A percentile compares a stretch with the other conserved stretches of the same genome.
phyloP scores from a whole-genome alignment of 2,888 invertebrate species.

The Melangyna quadrimaculata region DNA sequence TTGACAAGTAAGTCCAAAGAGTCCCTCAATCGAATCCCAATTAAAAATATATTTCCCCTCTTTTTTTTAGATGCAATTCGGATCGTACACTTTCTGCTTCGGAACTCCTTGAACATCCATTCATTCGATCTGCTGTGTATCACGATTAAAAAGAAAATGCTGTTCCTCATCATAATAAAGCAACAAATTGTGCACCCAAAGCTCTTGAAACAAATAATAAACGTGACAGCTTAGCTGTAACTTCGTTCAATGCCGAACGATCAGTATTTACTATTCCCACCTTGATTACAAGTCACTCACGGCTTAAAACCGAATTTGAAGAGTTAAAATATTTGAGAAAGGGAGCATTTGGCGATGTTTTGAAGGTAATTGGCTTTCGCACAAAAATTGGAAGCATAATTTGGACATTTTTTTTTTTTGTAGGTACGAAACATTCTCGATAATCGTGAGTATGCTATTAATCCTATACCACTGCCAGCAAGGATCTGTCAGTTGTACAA shows the following conservation, averaged over 20 bases:
- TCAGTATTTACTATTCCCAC: conserved; percentile 75
- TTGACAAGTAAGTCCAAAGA: conserved; percentile 77
- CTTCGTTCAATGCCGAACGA: conserved; percentile 62
- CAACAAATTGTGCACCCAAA: conserved; percentile 37
- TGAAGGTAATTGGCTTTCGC: conserved; percentile 85
- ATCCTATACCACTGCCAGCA: conserved; percentile 93
- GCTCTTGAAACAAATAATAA: conserved; percentile 76
- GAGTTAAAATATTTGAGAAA: conserved; percentile 92
- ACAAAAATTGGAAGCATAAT: neutral
- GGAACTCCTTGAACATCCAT: conserved; percentile 89
- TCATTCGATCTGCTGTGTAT: conserved; percentile 83
- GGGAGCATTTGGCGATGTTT: conserved; percentile 97
- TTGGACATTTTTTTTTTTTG: conserved; percentile 72
- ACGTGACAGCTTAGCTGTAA: conserved; percentile 41
- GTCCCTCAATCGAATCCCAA: neutral
- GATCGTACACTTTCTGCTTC: conserved; percentile 86
- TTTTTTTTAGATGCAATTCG: conserved; percentile 77
- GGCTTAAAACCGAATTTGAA: conserved; percentile 91
- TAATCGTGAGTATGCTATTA: conserved; percentile 96
- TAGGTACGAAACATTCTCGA: conserved; percentile 96
- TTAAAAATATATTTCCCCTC: neutral
- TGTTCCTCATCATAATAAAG: conserved; percentile 33
- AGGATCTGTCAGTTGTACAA: conserved; percentile 91
- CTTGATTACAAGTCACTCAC: conserved; percentile 82
- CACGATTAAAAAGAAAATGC: conserved; percentile 74